Evolutionary conservation across 1,140 invertebrate genomes (phyloP).

Genomic region (Campoletis sonorensis): DNA sequence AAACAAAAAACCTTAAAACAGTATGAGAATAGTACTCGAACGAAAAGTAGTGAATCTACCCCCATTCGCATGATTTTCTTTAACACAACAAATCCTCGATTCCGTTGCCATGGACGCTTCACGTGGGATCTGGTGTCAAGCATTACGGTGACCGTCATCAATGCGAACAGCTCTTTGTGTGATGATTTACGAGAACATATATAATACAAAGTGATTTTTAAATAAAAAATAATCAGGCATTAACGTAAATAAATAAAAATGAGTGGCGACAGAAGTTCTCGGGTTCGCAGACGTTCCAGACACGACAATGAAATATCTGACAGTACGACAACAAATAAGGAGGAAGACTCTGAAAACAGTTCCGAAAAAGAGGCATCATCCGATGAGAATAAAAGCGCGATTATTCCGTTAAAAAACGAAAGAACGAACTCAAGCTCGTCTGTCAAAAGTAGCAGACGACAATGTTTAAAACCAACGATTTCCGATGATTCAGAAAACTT

Average conservation of each 20-base stretch:
- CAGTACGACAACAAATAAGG: not conserved
- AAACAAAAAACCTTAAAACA: too few species aligned
- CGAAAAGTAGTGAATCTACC: too few species aligned
- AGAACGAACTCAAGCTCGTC: not conserved
- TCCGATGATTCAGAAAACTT: constrained; percentile 19
- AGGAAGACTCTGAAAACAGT: not conserved
- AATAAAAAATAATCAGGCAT: not conserved
- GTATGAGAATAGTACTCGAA: too few species aligned
- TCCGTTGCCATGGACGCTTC: constrained; percentile 21
- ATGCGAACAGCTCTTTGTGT: not conserved
- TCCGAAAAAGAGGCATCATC: not conserved
- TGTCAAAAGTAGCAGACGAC: constrained; percentile 26
- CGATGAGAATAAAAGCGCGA: not conserved
- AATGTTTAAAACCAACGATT: not conserved
- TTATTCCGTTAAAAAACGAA: not conserved
- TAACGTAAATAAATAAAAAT: constrained; percentile 10
- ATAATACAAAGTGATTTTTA: too few species aligned
- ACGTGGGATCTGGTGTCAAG: not conserved
- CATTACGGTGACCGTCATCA: not conserved
- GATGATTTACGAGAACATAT: not conserved
- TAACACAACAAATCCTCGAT: constrained; percentile 1
- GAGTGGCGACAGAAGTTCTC: constrained; percentile 1
- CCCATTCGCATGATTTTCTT: not conserved
- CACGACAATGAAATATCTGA: not conserved
- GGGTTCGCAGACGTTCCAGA: constrained; percentile 20